Percentiles rank a stretch among this genome's conserved stretches.
phyloP scores from a whole-genome alignment of 2,113 vertebrate genomes.

The Maccullochella peelii region DNA sequence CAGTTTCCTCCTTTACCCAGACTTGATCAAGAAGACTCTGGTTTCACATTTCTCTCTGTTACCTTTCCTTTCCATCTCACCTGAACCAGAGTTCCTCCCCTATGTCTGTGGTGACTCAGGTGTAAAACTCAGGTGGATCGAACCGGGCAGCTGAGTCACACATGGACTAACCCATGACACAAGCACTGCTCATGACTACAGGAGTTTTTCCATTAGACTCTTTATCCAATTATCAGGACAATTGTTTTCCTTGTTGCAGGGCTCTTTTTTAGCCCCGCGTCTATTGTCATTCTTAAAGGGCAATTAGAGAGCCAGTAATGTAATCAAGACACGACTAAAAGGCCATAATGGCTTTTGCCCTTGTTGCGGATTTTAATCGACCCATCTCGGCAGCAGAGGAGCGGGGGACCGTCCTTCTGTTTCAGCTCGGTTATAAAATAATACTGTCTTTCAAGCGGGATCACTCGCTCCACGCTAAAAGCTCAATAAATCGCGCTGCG shows the following conservation, averaged over 20 bases:
- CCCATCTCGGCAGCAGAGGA: slow-evolving; percentile 23
- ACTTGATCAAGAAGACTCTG: slow-evolving; percentile 11
- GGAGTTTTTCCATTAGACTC: slow-evolving; percentile 56
- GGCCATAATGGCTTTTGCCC: slow-evolving; percentile 59
- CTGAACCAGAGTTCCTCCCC: slow-evolving; percentile 7
- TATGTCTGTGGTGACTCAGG: slow-evolving; percentile 70
- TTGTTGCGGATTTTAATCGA: slow-evolving; percentile 64
- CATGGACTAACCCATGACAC: slow-evolving; percentile 60
- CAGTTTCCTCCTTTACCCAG: slow-evolving; percentile 27
- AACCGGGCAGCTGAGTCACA: slow-evolving; percentile 57
- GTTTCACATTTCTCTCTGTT: slow-evolving; percentile 14
- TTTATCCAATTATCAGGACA: slow-evolving; percentile 64
- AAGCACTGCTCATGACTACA: slow-evolving; percentile 33
- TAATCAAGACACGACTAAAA: slow-evolving; percentile 70
- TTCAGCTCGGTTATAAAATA: slow-evolving; percentile 57
- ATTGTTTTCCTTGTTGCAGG: slow-evolving; percentile 44
- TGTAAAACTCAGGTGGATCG: slow-evolving; percentile 57
- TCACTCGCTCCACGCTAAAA: slow-evolving; percentile 70
- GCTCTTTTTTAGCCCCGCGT: slow-evolving; percentile 25
- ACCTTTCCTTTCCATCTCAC: slow-evolving; percentile 15
- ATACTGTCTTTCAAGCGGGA: slow-evolving; percentile 47
- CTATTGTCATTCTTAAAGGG: slow-evolving; percentile 71
- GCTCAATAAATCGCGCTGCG: slow-evolving; percentile 76
- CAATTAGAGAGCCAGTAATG: slow-evolving; percentile 69
- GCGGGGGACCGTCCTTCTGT: slow-evolving; percentile 36